Conservation (phyloP, 1,140 invertebrate species). For the Trichonephila clavipes region DNA sequence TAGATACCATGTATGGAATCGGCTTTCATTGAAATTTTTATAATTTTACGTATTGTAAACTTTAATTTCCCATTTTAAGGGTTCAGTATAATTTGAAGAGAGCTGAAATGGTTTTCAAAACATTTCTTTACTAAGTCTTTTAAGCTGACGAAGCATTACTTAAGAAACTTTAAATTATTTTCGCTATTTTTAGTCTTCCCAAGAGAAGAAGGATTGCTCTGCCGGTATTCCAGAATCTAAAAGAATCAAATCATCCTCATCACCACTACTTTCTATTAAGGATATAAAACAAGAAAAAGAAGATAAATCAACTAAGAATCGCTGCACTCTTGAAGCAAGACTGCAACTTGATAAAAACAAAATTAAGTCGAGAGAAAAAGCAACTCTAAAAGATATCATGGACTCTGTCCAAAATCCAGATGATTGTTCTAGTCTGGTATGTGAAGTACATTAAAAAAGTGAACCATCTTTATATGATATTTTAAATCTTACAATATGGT, state of each 20-base stretch:
- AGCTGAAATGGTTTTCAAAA: background rate
- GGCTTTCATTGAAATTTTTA: no score
- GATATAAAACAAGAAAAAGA: slow-evolving; percentile 73
- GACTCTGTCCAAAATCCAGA: background rate
- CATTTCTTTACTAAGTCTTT: background rate
- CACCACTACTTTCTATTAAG: slow-evolving; percentile 21
- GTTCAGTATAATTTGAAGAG: background rate
- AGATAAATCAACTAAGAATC: slow-evolving; percentile 32
- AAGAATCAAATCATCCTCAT: slow-evolving; percentile 46
- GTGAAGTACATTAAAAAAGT: background rate
- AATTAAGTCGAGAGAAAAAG: slow-evolving; percentile 61
- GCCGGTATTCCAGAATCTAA: slow-evolving; percentile 35
- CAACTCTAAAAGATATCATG: slow-evolving; percentile 1
- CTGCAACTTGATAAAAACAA: slow-evolving; percentile 52
- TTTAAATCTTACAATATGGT: background rate
- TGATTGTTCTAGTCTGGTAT: slow-evolving; percentile 68
- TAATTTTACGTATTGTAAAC: no score
- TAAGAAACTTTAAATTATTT: background rate
- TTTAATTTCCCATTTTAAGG: no score
- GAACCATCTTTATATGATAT: background rate
- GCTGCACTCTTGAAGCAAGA: background rate
- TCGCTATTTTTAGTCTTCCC: slow-evolving; percentile 53
- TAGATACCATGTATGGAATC: no score
- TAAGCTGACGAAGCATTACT: background rate
- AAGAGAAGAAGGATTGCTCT: slow-evolving; percentile 53